phyloP scores from a whole-genome alignment of 2,888 invertebrate genomes.

The Emmelina monodactyla region DNA sequence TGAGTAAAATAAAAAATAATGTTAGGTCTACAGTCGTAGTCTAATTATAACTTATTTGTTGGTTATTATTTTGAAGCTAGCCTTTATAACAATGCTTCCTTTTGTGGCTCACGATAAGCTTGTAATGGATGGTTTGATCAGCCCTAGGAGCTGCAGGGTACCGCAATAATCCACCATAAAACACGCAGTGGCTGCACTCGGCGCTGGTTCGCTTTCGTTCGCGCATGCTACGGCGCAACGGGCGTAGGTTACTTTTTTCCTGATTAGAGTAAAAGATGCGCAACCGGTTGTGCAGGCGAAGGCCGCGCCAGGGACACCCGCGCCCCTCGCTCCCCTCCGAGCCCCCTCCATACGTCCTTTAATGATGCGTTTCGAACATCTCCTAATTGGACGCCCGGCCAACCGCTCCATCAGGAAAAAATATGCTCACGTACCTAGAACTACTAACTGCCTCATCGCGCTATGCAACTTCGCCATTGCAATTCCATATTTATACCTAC shows the following conservation, averaged over 20 bases:
- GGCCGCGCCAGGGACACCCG: constrained; percentile 48
- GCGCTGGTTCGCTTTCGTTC: constrained; percentile 53
- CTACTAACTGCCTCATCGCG: constrained; percentile 21
- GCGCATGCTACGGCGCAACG: constrained; percentile 30
- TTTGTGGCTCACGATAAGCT: too few relatives aligned
- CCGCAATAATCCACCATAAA: constrained; percentile 53
- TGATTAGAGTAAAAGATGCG: constrained; percentile 63
- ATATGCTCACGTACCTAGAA: constrained; percentile 34
- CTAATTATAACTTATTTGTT: too few relatives aligned
- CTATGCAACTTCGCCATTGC: constrained; percentile 5
- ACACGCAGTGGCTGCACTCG: constrained; percentile 39
- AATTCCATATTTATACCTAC: background rate
- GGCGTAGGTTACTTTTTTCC: constrained; percentile 44
- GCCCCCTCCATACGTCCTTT: constrained; percentile 30
- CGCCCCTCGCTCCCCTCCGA: constrained; percentile 23
- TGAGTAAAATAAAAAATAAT: too few relatives aligned
- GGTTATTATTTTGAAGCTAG: too few relatives aligned
- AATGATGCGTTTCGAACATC: constrained; percentile 55
- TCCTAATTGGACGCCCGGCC: constrained; percentile 55
- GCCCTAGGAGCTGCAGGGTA: constrained; percentile 17
- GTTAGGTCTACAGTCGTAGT: too few relatives aligned
- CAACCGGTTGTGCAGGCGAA: constrained; percentile 56
- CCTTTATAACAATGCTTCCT: too few relatives aligned
- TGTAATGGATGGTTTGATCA: too few relatives aligned
- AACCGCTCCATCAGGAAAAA: constrained; percentile 45